phyloP scores from a whole-genome alignment of 2,888 invertebrate genomes.

The Embidobia sp. region DNA sequence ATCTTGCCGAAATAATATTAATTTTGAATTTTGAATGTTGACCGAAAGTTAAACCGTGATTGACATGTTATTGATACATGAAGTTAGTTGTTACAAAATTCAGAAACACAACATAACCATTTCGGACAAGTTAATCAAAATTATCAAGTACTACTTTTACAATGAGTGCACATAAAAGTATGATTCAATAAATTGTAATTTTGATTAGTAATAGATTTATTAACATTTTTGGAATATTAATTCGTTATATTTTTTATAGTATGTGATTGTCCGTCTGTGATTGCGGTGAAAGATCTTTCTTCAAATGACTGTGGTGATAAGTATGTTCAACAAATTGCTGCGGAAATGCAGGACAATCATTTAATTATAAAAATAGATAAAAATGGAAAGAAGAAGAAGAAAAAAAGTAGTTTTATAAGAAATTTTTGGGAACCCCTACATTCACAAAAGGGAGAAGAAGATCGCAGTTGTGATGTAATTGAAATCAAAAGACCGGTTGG shows the following conservation, averaged over 20 bases:
- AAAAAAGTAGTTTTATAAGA: too few relatives aligned
- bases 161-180: too few relatives aligned
- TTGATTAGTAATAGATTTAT: too few relatives aligned
- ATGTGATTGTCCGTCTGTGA: constrained; percentile 12
- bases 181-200: too few relatives aligned
- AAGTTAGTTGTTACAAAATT: too few relatives aligned
- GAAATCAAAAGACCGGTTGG: constrained; percentile 74
- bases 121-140: neutral
- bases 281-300: neutral
- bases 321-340: constrained; percentile 86
- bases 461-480: constrained; percentile 74
- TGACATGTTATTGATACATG: constrained; percentile 17
- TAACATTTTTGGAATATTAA: too few relatives aligned
- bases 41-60: neutral
- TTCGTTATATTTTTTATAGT: too few relatives aligned
- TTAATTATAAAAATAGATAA: constrained; percentile 86
- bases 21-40: constrained; percentile 15
- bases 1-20: neutral
- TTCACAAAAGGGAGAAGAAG: too few relatives aligned
- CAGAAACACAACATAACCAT: neutral
- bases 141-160: constrained; percentile 1
- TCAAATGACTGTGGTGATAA: constrained; percentile 60
- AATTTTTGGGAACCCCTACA: too few relatives aligned
- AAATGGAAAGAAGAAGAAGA: constrained; percentile 82
- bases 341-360: constrained; percentile 86